Evolutionary conservation across 2,888 invertebrate species (phyloP).

Genomic region (Orthonychiurus folsomi): DNA sequence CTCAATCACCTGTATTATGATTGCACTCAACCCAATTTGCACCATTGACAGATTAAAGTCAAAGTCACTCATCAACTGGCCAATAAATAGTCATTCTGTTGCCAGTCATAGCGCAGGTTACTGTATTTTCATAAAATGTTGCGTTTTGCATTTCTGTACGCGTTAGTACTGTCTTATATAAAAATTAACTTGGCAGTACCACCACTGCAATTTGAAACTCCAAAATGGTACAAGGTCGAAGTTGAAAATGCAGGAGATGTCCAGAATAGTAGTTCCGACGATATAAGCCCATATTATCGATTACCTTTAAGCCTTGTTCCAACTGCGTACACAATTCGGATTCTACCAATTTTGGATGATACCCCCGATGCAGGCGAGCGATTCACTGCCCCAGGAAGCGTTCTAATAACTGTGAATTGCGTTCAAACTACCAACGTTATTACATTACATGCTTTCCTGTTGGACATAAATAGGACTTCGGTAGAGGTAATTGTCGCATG

Average conservation of each 20-base stretch:
- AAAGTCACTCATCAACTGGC: no score
- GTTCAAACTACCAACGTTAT: conserved; percentile 1
- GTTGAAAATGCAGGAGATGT: neutral
- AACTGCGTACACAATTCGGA: neutral
- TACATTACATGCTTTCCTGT: neutral
- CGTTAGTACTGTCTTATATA: no score
- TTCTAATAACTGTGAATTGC: neutral
- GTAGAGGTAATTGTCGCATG: neutral
- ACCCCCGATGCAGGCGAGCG: neutral
- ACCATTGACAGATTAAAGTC: no score
- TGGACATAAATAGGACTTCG: neutral
- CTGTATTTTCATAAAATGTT: no score
- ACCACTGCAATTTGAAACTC: neutral
- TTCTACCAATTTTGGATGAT: neutral
- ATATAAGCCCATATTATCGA: neutral
- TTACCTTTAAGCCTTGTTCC: neutral
- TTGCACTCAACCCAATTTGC: no score
- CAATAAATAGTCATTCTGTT: no score
- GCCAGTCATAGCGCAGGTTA: no score
- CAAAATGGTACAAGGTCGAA: neutral
- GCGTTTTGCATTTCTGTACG: no score
- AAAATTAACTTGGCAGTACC: neutral
- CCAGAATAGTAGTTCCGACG: neutral
- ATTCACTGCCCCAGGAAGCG: conserved; percentile 6
- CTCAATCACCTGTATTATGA: no score